These are phyloP conservation scores for Eumerus sabulonum DNA, from an alignment of 2,888 invertebrate species.

Conservation along the genomic window DNA sequence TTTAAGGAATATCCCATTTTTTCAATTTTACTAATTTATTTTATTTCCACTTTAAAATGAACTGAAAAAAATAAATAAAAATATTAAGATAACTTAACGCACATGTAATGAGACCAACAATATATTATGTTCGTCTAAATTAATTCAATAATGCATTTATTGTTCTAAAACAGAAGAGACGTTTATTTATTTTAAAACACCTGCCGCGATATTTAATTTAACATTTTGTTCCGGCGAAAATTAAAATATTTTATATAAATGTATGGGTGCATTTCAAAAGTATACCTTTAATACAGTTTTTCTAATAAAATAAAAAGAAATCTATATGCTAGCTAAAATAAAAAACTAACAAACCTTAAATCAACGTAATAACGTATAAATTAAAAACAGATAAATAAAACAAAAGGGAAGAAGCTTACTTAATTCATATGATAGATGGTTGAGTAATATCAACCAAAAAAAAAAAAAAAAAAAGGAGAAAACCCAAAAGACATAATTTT, in stretches of 20 bases:
- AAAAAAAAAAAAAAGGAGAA: constrained; percentile 1
- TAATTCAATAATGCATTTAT: neutral
- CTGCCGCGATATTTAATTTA: constrained; percentile 48
- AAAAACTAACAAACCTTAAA: constrained; percentile 24
- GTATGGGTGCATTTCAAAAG: constrained; percentile 67
- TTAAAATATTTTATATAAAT: constrained; percentile 53
- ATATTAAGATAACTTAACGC: too few species aligned
- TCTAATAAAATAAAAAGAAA: constrained; percentile 27
- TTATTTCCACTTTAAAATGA: neutral
- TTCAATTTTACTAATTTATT: neutral
- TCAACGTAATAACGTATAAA: constrained; percentile 15
- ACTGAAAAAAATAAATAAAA: neutral
- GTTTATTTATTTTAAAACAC: constrained; percentile 14
- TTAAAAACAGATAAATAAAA: constrained; percentile 4
- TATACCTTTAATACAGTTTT: constrained; percentile 49
- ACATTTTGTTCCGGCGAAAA: constrained; percentile 11
- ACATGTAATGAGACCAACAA: too few species aligned
- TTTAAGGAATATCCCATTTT: neutral
- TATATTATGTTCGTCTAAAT: too few species aligned
- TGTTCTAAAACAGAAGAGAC: neutral
- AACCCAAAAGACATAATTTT: too few species aligned
- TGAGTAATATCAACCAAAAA: constrained; percentile 62
- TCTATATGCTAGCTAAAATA: neutral
- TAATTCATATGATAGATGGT: constrained; percentile 53
- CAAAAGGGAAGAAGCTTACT: constrained; percentile 49